A percentile compares a stretch with the other conserved stretches of the same genome.
phyloP scores from a whole-genome alignment of 2,113 vertebrate genomes.

The Scophthalmus maximus region DNA sequence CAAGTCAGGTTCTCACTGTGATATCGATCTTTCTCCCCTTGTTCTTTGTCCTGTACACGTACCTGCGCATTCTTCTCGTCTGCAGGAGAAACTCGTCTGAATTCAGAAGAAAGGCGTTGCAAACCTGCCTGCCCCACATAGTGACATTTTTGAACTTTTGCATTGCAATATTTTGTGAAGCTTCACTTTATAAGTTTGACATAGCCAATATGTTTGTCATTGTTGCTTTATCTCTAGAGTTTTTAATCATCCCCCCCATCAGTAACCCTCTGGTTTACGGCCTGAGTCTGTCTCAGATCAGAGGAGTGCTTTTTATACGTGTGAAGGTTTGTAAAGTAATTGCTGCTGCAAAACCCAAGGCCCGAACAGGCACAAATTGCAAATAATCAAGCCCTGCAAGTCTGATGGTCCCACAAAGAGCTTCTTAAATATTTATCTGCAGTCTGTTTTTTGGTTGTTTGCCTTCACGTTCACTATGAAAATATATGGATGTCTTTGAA shows the following conservation, averaged over 20 bases:
- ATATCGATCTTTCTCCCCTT: background rate
- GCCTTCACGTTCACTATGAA: no score
- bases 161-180: background rate
- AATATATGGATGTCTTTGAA: no score
- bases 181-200: background rate
- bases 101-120: conserved; percentile 30
- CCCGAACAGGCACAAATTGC: background rate
- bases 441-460: background rate
- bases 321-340: background rate
- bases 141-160: conserved; percentile 31
- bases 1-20: rapidly evolving
- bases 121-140: conserved; percentile 46
- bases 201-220: background rate
- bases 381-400: background rate
- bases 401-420: background rate
- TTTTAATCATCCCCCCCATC: conserved; percentile 31
- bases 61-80: conserved; percentile 6
- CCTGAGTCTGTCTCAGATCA: conserved; percentile 45
- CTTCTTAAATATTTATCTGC: background rate
- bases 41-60: conserved; percentile 29
- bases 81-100: conserved; percentile 25
- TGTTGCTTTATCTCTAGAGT: conserved; percentile 33
- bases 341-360: background rate
- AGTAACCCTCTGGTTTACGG: conserved; percentile 47
- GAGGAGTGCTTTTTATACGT: background rate